Conservation (phyloP, 2,113 vertebrate species). For the Chauna torquata region DNA sequence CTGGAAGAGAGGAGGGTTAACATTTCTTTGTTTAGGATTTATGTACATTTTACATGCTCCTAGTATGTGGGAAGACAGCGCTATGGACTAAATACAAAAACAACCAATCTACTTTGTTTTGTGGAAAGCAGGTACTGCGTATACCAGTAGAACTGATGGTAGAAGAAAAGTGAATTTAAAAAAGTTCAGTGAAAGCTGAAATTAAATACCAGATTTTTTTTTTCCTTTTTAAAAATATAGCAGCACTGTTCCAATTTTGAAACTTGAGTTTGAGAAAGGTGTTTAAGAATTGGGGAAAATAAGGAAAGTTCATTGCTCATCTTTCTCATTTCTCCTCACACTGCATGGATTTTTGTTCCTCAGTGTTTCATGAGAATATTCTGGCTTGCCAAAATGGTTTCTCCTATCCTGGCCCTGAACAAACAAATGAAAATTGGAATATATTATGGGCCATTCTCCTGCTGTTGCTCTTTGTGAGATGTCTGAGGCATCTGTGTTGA, state of each 20-base stretch:
- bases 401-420: not conserved
- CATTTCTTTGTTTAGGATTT: not conserved
- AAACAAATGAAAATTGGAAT: not conserved
- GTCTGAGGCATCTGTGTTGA: not conserved
- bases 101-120: not conserved
- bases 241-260: not conserved
- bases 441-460: conserved; percentile 14
- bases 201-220: not conserved
- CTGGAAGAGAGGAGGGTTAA: rapidly evolving
- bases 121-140: not conserved
- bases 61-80: not conserved
- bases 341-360: not conserved
- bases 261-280: not conserved
- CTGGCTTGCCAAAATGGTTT: conserved; percentile 63
- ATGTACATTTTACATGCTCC: not conserved
- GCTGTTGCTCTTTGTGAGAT: conserved; percentile 3
- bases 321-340: not conserved
- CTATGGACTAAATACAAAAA: not conserved
- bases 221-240: not conserved
- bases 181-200: not conserved
- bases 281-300: not conserved
- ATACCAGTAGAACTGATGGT: not conserved
- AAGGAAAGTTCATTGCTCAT: not conserved
- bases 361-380: conserved; percentile 72
- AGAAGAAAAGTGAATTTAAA: not conserved